Conservation (phyloP, 2,888 invertebrate genomes). For the Drosophila limbata region DNA sequence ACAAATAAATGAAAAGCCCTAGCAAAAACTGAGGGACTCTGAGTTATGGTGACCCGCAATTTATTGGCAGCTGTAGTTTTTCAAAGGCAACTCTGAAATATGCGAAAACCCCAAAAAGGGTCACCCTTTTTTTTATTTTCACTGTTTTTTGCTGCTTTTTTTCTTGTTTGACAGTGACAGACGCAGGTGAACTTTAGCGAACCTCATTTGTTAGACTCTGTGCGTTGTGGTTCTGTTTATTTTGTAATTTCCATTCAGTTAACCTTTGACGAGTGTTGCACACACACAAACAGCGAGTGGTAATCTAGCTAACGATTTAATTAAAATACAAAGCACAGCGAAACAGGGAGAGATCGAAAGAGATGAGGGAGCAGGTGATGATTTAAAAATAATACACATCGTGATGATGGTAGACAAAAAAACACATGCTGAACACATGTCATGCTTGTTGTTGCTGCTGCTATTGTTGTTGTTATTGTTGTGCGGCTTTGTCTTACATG, state of each 20-base stretch:
- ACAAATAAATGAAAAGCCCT: conserved; percentile 30
- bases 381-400: conserved; percentile 30
- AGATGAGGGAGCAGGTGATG: conserved; percentile 2
- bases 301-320: conserved; percentile 54
- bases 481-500: conserved; percentile 36
- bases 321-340: conserved; percentile 48
- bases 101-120: conserved; percentile 17
- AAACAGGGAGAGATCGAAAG: neutral
- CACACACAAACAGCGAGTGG: conserved; percentile 17
- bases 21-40: conserved; percentile 15
- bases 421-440: conserved; percentile 44
- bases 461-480: neutral
- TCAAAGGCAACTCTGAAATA: conserved; percentile 21
- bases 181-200: conserved; percentile 29
- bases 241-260: conserved; percentile 38
- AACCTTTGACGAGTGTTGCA: conserved; percentile 33
- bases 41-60: conserved; percentile 36
- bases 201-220: conserved; percentile 24
- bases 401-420: conserved; percentile 41
- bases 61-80: conserved; percentile 52
- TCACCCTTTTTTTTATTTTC: conserved; percentile 1
- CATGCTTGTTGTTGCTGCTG: conserved; percentile 6
- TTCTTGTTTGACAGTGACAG: conserved; percentile 34
- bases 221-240: conserved; percentile 23
- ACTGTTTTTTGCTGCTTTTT: neutral